Percentiles rank a stretch among this genome's conserved stretches.
Evolutionary conservation across 2,113 vertebrate genomes (phyloP).

Genomic region (Melanerpes aurifrons): DNA sequence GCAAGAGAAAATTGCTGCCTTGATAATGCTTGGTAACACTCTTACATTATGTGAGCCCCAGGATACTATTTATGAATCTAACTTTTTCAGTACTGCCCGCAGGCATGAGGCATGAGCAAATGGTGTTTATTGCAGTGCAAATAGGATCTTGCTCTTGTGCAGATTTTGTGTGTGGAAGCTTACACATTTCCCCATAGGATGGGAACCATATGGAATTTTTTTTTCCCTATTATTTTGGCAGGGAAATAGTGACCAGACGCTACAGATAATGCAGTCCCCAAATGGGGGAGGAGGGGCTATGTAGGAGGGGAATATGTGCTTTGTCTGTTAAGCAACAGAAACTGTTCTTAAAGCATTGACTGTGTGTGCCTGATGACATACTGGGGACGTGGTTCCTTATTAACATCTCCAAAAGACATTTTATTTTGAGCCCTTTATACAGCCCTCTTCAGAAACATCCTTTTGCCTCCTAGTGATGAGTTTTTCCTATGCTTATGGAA

Average conservation of each 20-base stretch:
- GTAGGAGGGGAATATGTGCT: neutral
- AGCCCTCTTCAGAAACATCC: neutral
- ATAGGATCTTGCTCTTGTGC: constrained; percentile 56
- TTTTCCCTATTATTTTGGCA: neutral
- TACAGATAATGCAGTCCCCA: constrained; percentile 8
- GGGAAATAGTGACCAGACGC: neutral
- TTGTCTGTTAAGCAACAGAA: constrained; percentile 29
- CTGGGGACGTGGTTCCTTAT: neutral
- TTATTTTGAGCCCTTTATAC: neutral
- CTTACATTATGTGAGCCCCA: constrained; percentile 59
- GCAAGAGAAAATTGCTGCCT: constrained; percentile 48
- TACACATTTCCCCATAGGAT: constrained; percentile 43
- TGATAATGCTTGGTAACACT: constrained; percentile 66
- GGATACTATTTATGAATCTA: constrained; percentile 52
- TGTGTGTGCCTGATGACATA: neutral
- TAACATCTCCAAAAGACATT: neutral
- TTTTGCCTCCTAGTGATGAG: neutral
- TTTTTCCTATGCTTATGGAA: neutral
- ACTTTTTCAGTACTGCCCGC: constrained; percentile 61
- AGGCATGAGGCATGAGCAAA: constrained; percentile 51
- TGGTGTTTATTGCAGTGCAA: constrained; percentile 71
- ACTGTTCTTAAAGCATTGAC: neutral
- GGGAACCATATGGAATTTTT: constrained; percentile 42
- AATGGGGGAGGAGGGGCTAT: neutral
- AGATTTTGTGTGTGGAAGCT: constrained; percentile 53